phyloP scores from a whole-genome alignment of 2,113 vertebrate species.

The Platysternon megacephalum region DNA sequence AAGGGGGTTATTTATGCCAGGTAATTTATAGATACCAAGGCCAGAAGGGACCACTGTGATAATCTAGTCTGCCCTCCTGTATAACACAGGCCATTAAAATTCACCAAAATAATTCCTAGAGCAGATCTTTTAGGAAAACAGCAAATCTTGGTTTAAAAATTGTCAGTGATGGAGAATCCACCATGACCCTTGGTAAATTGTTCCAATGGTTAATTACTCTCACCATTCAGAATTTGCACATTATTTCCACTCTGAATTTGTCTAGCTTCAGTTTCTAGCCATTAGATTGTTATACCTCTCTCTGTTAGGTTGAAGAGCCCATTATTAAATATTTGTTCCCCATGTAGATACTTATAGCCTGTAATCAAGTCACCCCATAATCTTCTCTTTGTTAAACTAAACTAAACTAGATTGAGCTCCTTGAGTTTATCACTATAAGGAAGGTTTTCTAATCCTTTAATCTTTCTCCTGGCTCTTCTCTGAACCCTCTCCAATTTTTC shows the following conservation, averaged over 20 bases:
- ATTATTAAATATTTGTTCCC: background rate
- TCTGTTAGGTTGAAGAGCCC: background rate
- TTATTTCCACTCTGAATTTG: background rate
- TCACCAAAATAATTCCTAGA: background rate
- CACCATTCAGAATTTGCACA: background rate
- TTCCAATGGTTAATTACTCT: background rate
- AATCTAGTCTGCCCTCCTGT: background rate
- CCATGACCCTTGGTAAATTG: background rate
- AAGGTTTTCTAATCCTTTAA: background rate
- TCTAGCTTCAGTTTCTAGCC: background rate
- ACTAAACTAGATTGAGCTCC: background rate
- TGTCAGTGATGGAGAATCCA: background rate
- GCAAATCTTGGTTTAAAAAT: background rate
- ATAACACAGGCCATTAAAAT: background rate
- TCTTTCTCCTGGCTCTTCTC: too few species aligned
- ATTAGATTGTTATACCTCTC: background rate
- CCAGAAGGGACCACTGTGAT: background rate
- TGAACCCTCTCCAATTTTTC: too few species aligned
- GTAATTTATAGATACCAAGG: background rate
- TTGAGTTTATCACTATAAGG: background rate
- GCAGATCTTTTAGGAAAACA: background rate
- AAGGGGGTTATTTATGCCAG: background rate
- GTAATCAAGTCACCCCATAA: background rate
- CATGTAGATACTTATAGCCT: background rate
- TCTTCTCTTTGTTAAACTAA: background rate